phyloP scores from a whole-genome alignment of 2,888 invertebrate genomes.

The Athripsodes cinereus region DNA sequence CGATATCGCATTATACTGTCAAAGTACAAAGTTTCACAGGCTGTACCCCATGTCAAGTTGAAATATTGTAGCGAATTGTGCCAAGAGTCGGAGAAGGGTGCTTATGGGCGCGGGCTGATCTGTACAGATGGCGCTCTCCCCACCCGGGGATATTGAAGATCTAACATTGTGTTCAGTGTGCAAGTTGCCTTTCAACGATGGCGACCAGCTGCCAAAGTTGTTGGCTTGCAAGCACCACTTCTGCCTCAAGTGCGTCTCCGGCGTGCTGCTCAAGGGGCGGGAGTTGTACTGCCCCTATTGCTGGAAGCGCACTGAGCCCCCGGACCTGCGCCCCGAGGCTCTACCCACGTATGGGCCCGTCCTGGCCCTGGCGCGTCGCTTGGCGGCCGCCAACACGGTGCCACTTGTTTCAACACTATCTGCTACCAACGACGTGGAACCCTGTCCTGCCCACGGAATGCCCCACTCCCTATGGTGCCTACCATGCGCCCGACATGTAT shows the following conservation, averaged over 20 bases:
- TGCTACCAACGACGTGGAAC: conserved; percentile 31
- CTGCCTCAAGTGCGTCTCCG: conserved; percentile 67
- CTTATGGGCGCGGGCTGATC: conserved; percentile 30
- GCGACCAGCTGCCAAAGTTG: conserved; percentile 65
- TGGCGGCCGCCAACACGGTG: conserved; percentile 27
- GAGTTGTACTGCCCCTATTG: conserved; percentile 68
- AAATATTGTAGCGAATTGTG: conserved; percentile 6
- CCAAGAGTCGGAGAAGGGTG: not conserved
- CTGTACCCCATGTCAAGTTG: conserved; percentile 24
- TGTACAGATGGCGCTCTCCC: conserved; percentile 52
- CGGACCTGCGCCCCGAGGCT: conserved; percentile 60
- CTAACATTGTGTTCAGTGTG: conserved; percentile 69
- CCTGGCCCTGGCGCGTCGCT: conserved; percentile 52
- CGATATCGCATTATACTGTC: conserved; percentile 17
- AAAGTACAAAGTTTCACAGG: conserved; percentile 26
- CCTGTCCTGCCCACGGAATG: conserved; percentile 67
- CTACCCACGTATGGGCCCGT: conserved; percentile 64
- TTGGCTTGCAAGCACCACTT: conserved; percentile 73
- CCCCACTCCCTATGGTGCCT: conserved; percentile 67
- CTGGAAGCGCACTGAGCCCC: conserved; percentile 66
- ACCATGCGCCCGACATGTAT: conserved; percentile 57
- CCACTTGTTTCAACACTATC: conserved; percentile 19
- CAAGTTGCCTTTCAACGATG: conserved; percentile 68
- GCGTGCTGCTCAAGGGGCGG: conserved; percentile 59
- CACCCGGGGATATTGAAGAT: conserved; percentile 65